A percentile compares a stretch with the other conserved stretches of the same genome.
These are phyloP conservation scores for Dendronephthya gigantea DNA, from an alignment of 64 coral and sea anemone species.

Conservation along the genomic window DNA sequence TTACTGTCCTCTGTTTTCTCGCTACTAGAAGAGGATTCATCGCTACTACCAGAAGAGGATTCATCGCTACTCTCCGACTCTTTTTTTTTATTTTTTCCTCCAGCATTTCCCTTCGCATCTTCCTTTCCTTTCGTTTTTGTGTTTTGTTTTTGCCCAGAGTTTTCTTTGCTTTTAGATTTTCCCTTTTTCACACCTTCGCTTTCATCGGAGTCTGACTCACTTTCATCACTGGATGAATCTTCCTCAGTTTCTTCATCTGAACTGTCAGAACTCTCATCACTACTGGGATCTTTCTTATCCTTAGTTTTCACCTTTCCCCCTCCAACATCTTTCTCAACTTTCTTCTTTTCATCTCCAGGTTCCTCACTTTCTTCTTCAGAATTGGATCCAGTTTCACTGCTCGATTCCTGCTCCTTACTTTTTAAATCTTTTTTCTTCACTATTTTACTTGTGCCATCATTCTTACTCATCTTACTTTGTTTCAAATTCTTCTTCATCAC, in stretches of 20 bases:
- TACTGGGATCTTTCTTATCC: neutral
- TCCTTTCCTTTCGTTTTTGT: neutral
- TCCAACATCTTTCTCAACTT: neutral
- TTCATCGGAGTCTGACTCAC: neutral
- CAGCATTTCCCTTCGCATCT: neutral
- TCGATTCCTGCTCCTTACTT: neutral
- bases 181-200: neutral
- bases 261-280: neutral
- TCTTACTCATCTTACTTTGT: neutral
- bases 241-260: neutral
- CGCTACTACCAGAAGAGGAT: neutral
- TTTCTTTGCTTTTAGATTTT: neutral
- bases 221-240: neutral
- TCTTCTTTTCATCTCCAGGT: neutral
- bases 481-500: neutral
- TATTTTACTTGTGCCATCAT: neutral
- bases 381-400: neutral
- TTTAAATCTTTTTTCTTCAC: neutral
- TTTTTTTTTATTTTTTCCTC: neutral
- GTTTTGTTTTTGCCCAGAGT: neutral
- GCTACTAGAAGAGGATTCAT: neutral
- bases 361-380: neutral
- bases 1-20: neutral
- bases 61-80: neutral
- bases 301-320: neutral